Evolutionary conservation across 2,113 vertebrate genomes (phyloP).

Genomic region (pig (Sus scrofa)): DNA sequence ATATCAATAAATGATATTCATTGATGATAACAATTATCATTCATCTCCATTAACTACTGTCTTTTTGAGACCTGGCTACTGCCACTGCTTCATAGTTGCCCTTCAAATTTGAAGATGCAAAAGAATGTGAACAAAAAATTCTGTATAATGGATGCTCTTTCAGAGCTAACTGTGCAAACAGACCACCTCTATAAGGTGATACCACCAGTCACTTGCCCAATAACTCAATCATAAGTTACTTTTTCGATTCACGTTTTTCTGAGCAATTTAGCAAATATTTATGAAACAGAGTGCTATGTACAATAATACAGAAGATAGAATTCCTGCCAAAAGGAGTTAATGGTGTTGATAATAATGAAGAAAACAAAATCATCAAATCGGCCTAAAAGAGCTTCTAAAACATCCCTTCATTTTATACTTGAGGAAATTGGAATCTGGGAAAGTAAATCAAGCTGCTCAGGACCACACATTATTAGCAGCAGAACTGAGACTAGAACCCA

Average conservation of each 20-base stretch:
- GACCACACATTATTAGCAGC: background rate
- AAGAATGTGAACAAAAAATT: background rate
- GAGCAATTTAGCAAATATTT: background rate
- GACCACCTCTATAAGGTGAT: too few species aligned
- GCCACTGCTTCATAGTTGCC: background rate
- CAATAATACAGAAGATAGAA: background rate
- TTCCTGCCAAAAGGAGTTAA: background rate
- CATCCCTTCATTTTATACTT: conserved; percentile 15
- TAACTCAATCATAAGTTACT: background rate
- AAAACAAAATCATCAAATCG: conserved; percentile 31
- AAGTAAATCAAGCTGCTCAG: background rate
- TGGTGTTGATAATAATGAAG: background rate
- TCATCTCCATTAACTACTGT: background rate
- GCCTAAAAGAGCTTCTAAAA: background rate
- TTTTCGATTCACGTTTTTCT: conserved; percentile 29
- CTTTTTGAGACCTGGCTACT: background rate
- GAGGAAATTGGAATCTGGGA: background rate
- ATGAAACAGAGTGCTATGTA: background rate
- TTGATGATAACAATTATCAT: background rate
- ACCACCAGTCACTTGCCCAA: background rate
- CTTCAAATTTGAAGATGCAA: background rate
- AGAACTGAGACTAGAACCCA: background rate
- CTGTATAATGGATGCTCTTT: background rate
- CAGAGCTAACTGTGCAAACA: background rate
- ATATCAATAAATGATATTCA: background rate